Conservation (phyloP, 2,797 vertebrate species). For the Phrynocephalus vlangalii region DNA sequence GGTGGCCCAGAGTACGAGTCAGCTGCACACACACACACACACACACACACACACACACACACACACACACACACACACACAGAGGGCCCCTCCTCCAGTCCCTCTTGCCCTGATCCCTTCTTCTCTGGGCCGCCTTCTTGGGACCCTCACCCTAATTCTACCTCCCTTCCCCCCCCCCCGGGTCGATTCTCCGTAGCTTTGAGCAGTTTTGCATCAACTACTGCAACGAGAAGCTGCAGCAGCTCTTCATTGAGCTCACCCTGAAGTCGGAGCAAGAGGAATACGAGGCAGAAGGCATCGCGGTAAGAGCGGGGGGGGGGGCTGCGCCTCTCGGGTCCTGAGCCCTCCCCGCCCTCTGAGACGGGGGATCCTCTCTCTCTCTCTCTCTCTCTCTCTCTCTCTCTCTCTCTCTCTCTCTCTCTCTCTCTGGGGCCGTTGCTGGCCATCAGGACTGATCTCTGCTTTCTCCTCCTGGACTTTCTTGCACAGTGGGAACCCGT, state of each 20-base stretch:
- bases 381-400: too few species aligned
- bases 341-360: too few species aligned
- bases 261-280: conserved; percentile 98
- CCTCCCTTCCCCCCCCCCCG: neutral
- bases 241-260: conserved; percentile 97
- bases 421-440: neutral
- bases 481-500: conserved; percentile 92
- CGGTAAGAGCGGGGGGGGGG: conserved; percentile 79
- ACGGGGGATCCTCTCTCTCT: too few species aligned
- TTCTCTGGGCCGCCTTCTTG: neutral
- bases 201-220: conserved; percentile 99
- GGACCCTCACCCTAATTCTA: neutral
- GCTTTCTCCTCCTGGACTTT: conserved; percentile 33
- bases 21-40: too few species aligned
- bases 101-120: neutral
- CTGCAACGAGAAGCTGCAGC: conserved; percentile 97
- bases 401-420: neutral
- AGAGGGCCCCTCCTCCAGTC: neutral
- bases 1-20: too few species aligned
- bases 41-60: too few species aligned
- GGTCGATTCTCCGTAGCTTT: conserved; percentile 81
- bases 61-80: too few species aligned
- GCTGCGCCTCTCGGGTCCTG: too few species aligned
- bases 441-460: conserved; percentile 9
- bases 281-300: conserved; percentile 96